Conservation (phyloP, 2,888 invertebrate species). For the Lasioglossum leucozonium region DNA sequence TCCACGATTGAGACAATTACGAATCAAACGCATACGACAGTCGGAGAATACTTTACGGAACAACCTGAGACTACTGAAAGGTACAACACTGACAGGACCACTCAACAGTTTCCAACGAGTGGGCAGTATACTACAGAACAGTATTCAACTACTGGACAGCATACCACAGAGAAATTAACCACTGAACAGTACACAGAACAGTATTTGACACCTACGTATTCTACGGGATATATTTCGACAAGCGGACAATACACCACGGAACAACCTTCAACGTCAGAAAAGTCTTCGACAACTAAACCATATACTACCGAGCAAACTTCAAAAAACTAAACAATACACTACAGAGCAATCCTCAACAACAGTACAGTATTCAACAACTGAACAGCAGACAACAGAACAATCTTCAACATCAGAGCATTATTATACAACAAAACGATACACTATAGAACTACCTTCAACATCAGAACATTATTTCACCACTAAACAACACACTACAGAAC, state of each 20-base stretch:
- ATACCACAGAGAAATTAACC: constrained; percentile 13
- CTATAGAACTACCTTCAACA: background rate
- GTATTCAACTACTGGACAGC: background rate
- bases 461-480: too few relatives aligned
- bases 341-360: constrained; percentile 16
- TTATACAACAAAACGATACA: background rate
- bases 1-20: background rate
- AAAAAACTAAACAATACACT: background rate
- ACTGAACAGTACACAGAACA: constrained; percentile 18
- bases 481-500: constrained; percentile 2
- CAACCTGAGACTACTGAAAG: background rate
- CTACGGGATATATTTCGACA: constrained; percentile 3
- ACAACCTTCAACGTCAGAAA: constrained; percentile 1
- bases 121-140: constrained; percentile 18
- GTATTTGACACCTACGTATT: background rate
- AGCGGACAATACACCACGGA: constrained; percentile 5
- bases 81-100: background rate
- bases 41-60: background rate
- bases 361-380: constrained; percentile 3
- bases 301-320: too few relatives aligned
- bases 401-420: background rate
- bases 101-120: background rate
- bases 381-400: constrained; percentile 17
- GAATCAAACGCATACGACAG: background rate
- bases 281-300: constrained; percentile 4